Evolutionary conservation across 2,888 invertebrate genomes (phyloP).

Genomic region (Drosophila ezoana): DNA sequence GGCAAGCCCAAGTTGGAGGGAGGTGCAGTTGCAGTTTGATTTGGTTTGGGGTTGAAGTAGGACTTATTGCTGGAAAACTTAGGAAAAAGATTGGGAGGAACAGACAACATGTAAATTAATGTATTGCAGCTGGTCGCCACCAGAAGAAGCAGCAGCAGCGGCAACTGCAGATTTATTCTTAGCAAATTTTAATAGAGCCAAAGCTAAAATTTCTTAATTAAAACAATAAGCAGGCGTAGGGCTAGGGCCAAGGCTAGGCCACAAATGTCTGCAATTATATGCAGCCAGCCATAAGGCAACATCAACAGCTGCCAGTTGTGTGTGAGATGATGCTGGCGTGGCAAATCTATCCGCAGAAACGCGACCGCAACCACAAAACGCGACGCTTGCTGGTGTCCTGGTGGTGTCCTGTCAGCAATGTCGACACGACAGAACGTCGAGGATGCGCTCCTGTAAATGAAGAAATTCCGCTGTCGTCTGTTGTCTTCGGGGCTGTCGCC

Average conservation of each 20-base stretch:
- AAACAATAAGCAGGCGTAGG: conserved; percentile 71
- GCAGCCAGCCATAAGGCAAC: conserved; percentile 50
- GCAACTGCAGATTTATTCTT: conserved; percentile 19
- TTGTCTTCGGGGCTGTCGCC: conserved; percentile 66
- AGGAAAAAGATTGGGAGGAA: conserved; percentile 9
- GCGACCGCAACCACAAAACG: conserved; percentile 77
- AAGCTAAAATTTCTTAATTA: conserved; percentile 75
- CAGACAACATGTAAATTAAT: conserved; percentile 56
- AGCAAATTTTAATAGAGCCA: conserved; percentile 66
- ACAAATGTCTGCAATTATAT: conserved; percentile 78
- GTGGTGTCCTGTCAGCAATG: conserved; percentile 61
- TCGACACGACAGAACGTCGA: conserved; percentile 58
- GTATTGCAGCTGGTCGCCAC: conserved; percentile 36
- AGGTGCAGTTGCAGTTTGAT: conserved; percentile 18
- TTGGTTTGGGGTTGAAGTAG: background rate
- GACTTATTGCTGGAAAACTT: conserved; percentile 2
- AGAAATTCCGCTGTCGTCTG: conserved; percentile 71
- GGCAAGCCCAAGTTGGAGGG: conserved; percentile 22
- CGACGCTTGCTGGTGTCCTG: conserved; percentile 20
- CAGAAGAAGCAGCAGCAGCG: conserved; percentile 15
- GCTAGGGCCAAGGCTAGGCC: conserved; percentile 30
- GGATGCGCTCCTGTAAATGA: conserved; percentile 70
- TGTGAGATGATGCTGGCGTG: conserved; percentile 33
- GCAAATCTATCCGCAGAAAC: conserved; percentile 69
- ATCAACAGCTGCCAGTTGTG: conserved; percentile 64